Evolutionary conservation across 1,140 invertebrate species (phyloP).

Genomic region (Melanaphis sacchari): DNA sequence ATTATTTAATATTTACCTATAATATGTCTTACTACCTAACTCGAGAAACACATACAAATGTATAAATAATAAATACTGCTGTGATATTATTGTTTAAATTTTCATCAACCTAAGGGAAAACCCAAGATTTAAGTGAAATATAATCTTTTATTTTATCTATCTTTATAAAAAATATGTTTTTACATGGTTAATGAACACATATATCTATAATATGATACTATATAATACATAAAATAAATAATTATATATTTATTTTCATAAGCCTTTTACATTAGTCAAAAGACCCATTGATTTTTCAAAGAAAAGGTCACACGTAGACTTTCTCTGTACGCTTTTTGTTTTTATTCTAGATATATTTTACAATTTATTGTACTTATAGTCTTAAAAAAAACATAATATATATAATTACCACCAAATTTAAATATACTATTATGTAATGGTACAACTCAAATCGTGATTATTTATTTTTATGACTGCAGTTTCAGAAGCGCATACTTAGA

Average conservation of each 20-base stretch:
- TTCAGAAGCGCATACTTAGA: too few species aligned
- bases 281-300: too few species aligned
- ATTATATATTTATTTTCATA: too few species aligned
- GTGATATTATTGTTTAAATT: background rate
- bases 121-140: background rate
- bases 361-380: too few species aligned
- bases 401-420: background rate
- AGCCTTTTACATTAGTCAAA: too few species aligned
- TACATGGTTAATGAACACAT: background rate
- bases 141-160: background rate
- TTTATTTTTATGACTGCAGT: too few species aligned
- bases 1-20: background rate
- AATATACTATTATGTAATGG: background rate
- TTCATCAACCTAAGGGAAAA: background rate
- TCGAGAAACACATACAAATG: background rate
- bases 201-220: too few species aligned
- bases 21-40: background rate
- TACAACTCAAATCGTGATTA: too few species aligned
- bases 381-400: background rate
- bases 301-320: too few species aligned
- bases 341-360: too few species aligned
- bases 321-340: too few species aligned
- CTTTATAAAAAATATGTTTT: background rate
- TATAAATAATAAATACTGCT: background rate
- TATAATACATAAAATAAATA: too few species aligned